Evolutionary conservation across 2,113 vertebrate genomes (phyloP), one percentile per base, ranked within the genome.

Genomic region (Synchiropus splendidus): DNA sequence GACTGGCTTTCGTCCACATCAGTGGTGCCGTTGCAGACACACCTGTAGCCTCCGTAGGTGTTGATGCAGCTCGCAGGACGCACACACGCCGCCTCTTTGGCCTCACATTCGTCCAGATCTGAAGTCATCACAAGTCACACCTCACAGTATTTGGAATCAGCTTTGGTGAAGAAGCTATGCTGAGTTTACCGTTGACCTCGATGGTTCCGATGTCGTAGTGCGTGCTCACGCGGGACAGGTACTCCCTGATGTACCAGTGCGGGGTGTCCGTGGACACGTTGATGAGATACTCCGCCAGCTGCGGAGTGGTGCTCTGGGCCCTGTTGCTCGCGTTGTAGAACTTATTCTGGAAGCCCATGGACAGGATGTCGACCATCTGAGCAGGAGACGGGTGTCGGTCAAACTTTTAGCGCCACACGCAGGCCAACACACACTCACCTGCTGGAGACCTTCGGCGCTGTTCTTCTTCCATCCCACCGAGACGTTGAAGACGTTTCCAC

Each of bases 181-280:
- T 16, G 13, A 44, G 13, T 47, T 69, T 73, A 89, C 87, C 87
- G 48, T 75, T 71, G 12, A 88, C 83, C 4, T 72, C 60, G 6
- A 79, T 16, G 1, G 30, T 4, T 0, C n/a, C 15, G 43, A 87
- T 78, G 51, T 54, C 37, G 17, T 83, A 83, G 63, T 75, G 56
- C 15, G 31, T 54, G 49, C 81, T 72, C 50, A 80, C 67, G 51
- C 85, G 61, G 38, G 37, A 53, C 56, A 89, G 55, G 61, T 86
- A 89, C 58, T 89, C 87, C 58, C 65, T 72, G 51, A 88, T 62
- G 54, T 86, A 89, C 87, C 86, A 89, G 68, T 88, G 81, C 0
- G 86, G 86, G 0, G 87, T 89, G 63, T 89, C 87, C 37, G 80
- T 88, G 54, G 87, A 88, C 58, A 89, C 60, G n/a, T 78, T 84